Percentiles rank a stretch among this genome's conserved stretches.
phyloP scores from a whole-genome alignment of 2,888 invertebrate species.

The Saturnia pavonia region DNA sequence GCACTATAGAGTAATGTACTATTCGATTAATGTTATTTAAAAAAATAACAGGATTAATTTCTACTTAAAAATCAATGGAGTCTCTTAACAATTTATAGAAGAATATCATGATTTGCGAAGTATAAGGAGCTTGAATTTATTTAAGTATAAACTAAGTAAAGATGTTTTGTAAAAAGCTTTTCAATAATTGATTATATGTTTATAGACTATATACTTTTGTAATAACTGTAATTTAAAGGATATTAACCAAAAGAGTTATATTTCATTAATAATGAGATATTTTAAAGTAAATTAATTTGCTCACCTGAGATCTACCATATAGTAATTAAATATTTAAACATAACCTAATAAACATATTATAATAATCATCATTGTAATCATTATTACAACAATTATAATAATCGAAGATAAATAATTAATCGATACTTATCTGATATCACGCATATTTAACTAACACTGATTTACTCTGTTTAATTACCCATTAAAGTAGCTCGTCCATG shows the following conservation, averaged over 20 bases:
- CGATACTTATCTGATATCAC: no score
- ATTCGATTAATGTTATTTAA: no score
- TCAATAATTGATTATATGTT: constrained; percentile 4
- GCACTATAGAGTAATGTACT: no score
- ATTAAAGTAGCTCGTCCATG: no score
- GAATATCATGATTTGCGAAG: constrained; percentile 18
- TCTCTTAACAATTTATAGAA: constrained; percentile 6
- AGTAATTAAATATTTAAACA: no score
- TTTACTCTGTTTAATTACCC: no score
- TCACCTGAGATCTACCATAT: no score
- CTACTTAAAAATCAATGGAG: background rate
- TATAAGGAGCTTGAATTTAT: constrained; percentile 36
- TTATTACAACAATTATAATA: no score
- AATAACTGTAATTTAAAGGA: constrained; percentile 9
- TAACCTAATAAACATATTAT: no score
- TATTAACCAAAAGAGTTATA: background rate
- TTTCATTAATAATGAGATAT: background rate
- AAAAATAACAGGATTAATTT: background rate
- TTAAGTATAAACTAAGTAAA: constrained; percentile 29
- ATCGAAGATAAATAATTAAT: no score
- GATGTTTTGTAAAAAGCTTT: constrained; percentile 1
- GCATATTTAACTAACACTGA: no score
- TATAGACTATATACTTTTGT: background rate
- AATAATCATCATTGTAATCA: no score
- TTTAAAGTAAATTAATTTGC: background rate